Evolutionary conservation across 2,888 invertebrate genomes (phyloP), one percentile per base, ranked within the genome.

Genomic region (Meta bourneti): DNA sequence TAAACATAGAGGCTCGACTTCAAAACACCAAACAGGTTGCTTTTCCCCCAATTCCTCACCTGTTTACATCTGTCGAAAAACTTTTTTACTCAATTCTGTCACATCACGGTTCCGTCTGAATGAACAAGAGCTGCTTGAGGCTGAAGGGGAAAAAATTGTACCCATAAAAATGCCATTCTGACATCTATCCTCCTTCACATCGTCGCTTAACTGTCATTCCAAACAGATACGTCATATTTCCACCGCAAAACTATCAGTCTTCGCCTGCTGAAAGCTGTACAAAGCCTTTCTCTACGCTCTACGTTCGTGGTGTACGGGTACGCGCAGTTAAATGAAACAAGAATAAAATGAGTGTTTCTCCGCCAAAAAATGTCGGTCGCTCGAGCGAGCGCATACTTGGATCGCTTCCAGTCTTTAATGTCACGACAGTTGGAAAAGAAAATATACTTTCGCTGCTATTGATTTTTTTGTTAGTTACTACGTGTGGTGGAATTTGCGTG

Each of bases 171-270:
- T 78, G 82, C 61, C 89, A 78, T 51, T 89, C 8, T 77, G 77
- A 82, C 89, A 82, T 82, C 83, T 19, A 89, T 89, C 89, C 75
- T 34, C n/a, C n/a, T 13, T 13, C 51, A 84, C 79, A 16, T 79
- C 79, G 71, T 34, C 70, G 54, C 61, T 74, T 69, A 81, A 70
- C 90, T 90, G 90, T 90, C 90, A 86, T 52, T 82, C 74, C 11
- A n/a, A 52, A 70, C 61, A 81, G 69, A 91, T 86, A 81, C 70
- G 82, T 86, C 90, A 91, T 87, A 91, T 91, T 91, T 86, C 77
- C 81, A 70, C 69, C 19, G 34, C 79, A 49, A 16, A 51, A 71
- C 75, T 69, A 91, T 91, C 77, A 61, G 51, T 80, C 81, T 51
- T 75, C 51, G 48, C 19, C 75, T 20, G 69, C 2, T 52, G 70